Conservation (phyloP, 2,797 vertebrate genomes). For the Enteromius paludinosus region DNA sequence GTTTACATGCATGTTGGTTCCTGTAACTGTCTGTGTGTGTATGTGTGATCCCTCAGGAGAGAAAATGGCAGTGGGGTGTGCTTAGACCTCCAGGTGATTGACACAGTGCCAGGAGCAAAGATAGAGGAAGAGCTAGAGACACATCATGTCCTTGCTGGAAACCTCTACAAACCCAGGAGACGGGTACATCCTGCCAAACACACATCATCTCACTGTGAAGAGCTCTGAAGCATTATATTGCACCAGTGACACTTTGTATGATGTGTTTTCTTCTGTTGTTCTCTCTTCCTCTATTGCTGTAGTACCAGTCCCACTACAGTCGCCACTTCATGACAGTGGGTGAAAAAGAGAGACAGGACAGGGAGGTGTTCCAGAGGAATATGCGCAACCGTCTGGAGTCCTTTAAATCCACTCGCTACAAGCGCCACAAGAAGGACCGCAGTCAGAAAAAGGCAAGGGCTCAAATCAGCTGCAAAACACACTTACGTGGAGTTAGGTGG, state of each 20-base stretch:
- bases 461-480: slow-evolving; percentile 9
- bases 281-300: slow-evolving; percentile 38
- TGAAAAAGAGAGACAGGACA: slow-evolving; percentile 91
- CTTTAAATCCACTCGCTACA: slow-evolving; percentile 91
- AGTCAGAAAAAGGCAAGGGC: slow-evolving; percentile 87
- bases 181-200: slow-evolving; percentile 74
- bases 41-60: slow-evolving; percentile 74
- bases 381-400: slow-evolving; percentile 95
- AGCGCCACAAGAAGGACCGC: slow-evolving; percentile 88
- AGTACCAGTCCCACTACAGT: slow-evolving; percentile 96
- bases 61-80: slow-evolving; percentile 93
- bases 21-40: slow-evolving; percentile 1
- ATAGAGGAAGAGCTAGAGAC: slow-evolving; percentile 91
- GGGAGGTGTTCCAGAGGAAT: slow-evolving; percentile 95
- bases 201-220: not conserved
- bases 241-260: not conserved
- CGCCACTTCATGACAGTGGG: slow-evolving; percentile 93
- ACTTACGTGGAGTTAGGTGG: slow-evolving; percentile 1
- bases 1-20: slow-evolving; percentile 21
- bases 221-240: not conserved
- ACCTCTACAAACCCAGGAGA: slow-evolving; percentile 92
- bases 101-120: slow-evolving; percentile 88
- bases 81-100: slow-evolving; percentile 95
- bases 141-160: slow-evolving; percentile 90
- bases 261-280: not conserved